These are phyloP conservation scores for Pithys albifrons DNA, from an alignment of 2,113 vertebrate species.

Conservation along the genomic window DNA sequence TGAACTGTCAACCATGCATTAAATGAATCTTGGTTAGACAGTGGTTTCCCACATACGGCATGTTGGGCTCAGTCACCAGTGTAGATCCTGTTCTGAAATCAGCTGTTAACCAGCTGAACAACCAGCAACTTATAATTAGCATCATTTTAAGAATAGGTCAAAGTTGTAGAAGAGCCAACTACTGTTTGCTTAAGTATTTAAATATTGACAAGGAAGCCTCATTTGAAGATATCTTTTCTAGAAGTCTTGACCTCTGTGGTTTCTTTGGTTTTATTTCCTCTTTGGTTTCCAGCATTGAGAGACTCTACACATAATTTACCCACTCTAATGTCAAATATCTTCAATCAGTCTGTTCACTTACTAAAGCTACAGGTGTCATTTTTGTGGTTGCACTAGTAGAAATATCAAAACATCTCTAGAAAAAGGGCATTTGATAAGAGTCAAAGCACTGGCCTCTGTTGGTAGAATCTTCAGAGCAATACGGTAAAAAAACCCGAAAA, in stretches of 20 bases:
- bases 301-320: not conserved
- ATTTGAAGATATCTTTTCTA: not conserved
- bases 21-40: not conserved
- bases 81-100: not conserved
- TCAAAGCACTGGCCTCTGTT: not conserved
- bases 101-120: not conserved
- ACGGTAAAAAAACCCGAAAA: accelerated
- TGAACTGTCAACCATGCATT: not conserved
- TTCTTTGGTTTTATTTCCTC: not conserved
- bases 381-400: not conserved
- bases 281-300: not conserved
- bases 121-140: not conserved
- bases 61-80: not conserved
- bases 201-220: not conserved
- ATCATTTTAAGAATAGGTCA: not conserved
- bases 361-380: not conserved
- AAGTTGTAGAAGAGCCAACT: not conserved
- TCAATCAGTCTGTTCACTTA: not conserved
- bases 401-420: not conserved
- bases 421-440: not conserved
- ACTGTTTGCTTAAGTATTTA: not conserved
- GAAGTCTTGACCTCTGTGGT: not conserved
- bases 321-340: not conserved
- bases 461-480: not conserved
- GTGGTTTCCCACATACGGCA: not conserved